Percentiles rank a stretch among this genome's conserved stretches.
Evolutionary conservation across 2,888 invertebrate genomes (phyloP).

Genomic region (Hirtodrosophila duncani): DNA sequence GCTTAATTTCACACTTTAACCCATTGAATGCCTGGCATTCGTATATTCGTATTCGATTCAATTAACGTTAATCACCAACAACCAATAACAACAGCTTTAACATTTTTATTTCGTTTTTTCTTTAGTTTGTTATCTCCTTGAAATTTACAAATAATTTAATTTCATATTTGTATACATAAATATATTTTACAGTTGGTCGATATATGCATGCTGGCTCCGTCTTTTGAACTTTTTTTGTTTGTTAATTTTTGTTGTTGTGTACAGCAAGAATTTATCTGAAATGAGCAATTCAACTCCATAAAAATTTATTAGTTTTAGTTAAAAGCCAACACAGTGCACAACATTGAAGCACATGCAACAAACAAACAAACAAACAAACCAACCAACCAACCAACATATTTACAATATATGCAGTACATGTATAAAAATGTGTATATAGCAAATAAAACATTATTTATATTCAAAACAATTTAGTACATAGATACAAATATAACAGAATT

Average conservation of each 20-base stretch:
- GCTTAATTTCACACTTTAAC: constrained; percentile 43
- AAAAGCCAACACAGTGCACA: constrained; percentile 40
- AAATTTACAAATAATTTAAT: constrained; percentile 8
- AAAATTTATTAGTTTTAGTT: constrained; percentile 6
- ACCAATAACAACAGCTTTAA: neutral
- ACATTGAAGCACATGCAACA: constrained; percentile 23
- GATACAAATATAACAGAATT: constrained; percentile 30
- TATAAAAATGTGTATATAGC: constrained; percentile 24
- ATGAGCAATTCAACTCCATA: constrained; percentile 14
- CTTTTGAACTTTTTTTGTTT: constrained; percentile 76
- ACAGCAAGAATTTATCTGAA: constrained; percentile 54
- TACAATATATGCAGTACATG: constrained; percentile 42
- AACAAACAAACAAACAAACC: constrained; percentile 19
- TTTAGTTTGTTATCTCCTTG: too few relatives aligned
- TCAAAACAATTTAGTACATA: constrained; percentile 49
- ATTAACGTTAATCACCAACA: constrained; percentile 25
- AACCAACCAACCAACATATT: constrained; percentile 19
- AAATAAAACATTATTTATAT: constrained; percentile 18
- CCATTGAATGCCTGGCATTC: too few relatives aligned
- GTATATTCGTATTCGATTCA: constrained; percentile 20
- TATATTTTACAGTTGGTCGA: constrained; percentile 79
- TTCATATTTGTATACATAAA: constrained; percentile 50
- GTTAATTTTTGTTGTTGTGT: constrained; percentile 40
- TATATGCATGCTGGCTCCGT: constrained; percentile 80
- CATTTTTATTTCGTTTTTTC: too few relatives aligned